Base-by-base conservation (phyloP, 1,140 invertebrate genomes). In the Dryas iulia region DNA sequence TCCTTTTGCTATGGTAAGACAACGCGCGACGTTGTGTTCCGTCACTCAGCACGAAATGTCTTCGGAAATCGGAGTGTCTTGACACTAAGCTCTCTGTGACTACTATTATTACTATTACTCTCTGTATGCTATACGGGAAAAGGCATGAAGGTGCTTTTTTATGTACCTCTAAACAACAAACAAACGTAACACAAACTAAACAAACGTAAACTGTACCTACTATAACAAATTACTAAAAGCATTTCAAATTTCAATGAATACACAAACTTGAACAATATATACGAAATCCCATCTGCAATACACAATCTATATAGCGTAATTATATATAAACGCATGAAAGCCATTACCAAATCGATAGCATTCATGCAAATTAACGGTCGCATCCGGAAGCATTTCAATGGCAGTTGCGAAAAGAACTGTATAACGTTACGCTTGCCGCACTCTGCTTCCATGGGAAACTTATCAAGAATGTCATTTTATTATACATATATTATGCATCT, bases 371-470 rank as follows among this genome's bases (percentile, higher is more conserved):
- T 54, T 30, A 62, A 23, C 26, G 28, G 5, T 26, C 30, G 7
- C 26, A 63, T n/a, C 18, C 61, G 10, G 47, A 54, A 63, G 33
- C 28, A 2, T 47, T 35, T 24, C 31, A 28, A 24, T 24, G 28
- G 23, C 31, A 11, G 26, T 64, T 59, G 65, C 26, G 18, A 61
- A 56, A 68, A 54, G 39, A 25, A 59, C 23, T 57, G 71, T 70
- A 71, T n/a, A 63, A 61, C 62, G 73, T 78, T 75, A 59, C 75
- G 75, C 67, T 68, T 33, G 10, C 61, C 26, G 67, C 60, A 53
- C 21, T 64, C 39, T 12, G 54, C 47, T 71, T 62, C 66, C 75
- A 70, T 77, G 75, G 75, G 75, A 77, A 74, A 14, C 39, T 47
- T 21, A 47, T 21, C 14, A 18, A 47, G 39, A 47, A 47, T 47